These are phyloP conservation scores for Phalacrocorax carbo DNA, from an alignment of 2,113 vertebrate species.

Conservation along the genomic window DNA sequence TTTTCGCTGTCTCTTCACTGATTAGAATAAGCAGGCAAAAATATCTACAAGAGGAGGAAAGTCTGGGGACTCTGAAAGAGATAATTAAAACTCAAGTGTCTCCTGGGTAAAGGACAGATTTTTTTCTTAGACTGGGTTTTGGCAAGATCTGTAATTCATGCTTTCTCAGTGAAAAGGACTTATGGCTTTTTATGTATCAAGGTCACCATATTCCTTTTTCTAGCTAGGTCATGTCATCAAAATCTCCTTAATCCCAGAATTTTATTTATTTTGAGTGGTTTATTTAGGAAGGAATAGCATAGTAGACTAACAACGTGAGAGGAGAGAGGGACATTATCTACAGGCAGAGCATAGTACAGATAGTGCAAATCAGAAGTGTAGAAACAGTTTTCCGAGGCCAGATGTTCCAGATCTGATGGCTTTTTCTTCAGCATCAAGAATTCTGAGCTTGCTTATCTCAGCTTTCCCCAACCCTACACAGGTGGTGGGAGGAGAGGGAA, in stretches of 20 bases:
- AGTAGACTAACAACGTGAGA: neutral
- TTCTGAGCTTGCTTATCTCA: neutral
- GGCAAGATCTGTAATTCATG: neutral
- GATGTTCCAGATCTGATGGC: neutral
- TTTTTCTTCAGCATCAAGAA: neutral
- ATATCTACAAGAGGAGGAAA: neutral
- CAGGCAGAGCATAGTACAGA: neutral
- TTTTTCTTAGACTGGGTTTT: slow-evolving; percentile 1
- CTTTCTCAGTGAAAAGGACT: neutral
- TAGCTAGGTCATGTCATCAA: neutral
- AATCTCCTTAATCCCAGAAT: neutral
- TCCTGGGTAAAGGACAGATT: neutral
- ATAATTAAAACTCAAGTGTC: neutral
- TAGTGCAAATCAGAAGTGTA: neutral
- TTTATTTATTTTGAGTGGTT: neutral
- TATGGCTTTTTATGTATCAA: neutral
- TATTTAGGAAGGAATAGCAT: neutral
- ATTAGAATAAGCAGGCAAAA: neutral
- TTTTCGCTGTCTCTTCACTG: neutral
- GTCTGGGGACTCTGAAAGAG: neutral
- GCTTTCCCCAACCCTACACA: neutral
- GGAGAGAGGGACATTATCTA: neutral
- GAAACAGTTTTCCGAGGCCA: neutral
- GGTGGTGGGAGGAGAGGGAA: neutral
- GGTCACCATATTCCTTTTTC: neutral